Evolutionary conservation across 2,113 vertebrate genomes (phyloP).

Genomic region (Heloderma charlesbogerti): DNA sequence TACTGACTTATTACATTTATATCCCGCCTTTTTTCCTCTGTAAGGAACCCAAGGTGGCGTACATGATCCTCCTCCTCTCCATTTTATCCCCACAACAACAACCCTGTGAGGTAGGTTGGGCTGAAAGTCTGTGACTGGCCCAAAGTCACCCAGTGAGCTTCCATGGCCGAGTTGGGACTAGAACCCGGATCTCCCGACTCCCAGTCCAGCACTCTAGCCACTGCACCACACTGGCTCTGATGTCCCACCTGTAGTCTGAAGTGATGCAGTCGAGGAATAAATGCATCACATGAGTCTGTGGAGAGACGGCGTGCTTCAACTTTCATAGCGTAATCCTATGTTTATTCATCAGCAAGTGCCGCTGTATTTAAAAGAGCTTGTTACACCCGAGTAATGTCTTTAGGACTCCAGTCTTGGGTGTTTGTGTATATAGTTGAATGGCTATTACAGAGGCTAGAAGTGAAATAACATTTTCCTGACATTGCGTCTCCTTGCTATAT

Average conservation of each 20-base stretch:
- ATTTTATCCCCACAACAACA: no score
- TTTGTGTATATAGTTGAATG: not conserved
- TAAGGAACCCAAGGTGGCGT: no score
- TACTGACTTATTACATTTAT: no score
- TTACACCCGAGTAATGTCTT: not conserved
- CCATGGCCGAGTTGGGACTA: no score
- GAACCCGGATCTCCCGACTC: no score
- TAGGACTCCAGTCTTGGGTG: not conserved
- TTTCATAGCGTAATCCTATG: not conserved
- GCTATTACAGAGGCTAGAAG: not conserved
- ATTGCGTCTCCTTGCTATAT: not conserved
- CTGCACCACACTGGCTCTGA: no score
- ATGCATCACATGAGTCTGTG: not conserved
- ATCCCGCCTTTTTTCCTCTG: no score
- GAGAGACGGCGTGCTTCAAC: not conserved
- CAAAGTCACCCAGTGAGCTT: no score
- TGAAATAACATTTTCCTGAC: not conserved
- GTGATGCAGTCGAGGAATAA: not conserved
- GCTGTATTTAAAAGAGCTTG: not conserved
- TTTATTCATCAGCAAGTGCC: not conserved
- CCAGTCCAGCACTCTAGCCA: no score
- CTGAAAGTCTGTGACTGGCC: no score
- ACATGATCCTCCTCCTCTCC: no score
- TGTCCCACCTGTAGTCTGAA: not conserved
- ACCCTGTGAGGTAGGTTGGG: no score